phyloP scores from a whole-genome alignment of 2,797 vertebrate genomes.

The Alcedo atthis region DNA sequence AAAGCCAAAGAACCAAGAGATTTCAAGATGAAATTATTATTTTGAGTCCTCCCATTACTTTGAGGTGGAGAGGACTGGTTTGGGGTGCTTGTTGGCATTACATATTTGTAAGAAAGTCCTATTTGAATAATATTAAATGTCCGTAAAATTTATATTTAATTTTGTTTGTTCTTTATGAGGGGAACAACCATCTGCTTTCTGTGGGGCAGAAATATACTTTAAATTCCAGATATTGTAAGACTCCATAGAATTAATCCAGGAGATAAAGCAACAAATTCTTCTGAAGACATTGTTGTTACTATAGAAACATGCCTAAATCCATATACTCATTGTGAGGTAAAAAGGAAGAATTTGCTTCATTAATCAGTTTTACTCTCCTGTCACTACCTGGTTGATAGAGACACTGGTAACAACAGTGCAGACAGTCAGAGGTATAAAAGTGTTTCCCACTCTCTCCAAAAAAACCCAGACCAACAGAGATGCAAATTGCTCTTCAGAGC shows the following conservation, averaged over 20 bases:
- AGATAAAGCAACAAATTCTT: neutral
- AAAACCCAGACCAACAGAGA: neutral
- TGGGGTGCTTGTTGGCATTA: neutral
- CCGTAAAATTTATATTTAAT: neutral
- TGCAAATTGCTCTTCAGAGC: neutral
- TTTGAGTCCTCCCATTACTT: neutral
- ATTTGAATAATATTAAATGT: neutral
- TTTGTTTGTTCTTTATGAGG: neutral
- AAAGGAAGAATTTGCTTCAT: neutral
- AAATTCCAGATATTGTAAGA: neutral
- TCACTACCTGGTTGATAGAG: neutral
- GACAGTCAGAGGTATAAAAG: neutral
- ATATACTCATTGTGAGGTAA: neutral
- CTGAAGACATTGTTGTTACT: constrained; percentile 8
- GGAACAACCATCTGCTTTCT: neutral
- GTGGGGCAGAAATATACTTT: neutral
- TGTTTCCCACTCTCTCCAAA: neutral
- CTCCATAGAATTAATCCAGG: neutral
- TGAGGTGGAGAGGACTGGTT: neutral
- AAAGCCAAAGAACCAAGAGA: neutral
- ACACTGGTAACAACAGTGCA: neutral
- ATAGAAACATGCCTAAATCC: constrained; percentile 24
- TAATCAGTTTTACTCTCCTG: neutral
- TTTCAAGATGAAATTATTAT: neutral
- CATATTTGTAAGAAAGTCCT: neutral